Evolutionary conservation across 2,113 vertebrate species (phyloP).

Genomic region (Tachycineta bicolor): DNA sequence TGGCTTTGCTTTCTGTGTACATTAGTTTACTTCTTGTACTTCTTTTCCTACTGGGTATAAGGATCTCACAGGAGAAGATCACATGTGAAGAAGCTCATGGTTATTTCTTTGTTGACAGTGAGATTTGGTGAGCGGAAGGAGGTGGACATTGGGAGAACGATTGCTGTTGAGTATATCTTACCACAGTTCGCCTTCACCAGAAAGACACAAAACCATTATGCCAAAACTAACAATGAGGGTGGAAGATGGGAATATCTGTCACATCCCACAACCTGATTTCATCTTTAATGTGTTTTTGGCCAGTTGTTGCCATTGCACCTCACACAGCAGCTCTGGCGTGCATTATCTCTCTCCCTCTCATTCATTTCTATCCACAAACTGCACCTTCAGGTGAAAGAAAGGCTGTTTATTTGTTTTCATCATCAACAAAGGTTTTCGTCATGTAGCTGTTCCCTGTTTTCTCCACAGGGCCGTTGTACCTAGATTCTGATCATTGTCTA

Average conservation of each 20-base stretch:
- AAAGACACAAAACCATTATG: neutral
- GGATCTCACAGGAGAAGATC: neutral
- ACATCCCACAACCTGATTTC: neutral
- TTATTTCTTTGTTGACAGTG: neutral
- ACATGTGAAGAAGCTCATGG: neutral
- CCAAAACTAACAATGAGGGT: neutral
- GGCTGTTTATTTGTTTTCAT: neutral
- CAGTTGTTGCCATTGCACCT: neutral
- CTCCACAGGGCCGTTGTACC: neutral
- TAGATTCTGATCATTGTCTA: neutral
- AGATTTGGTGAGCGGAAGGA: neutral
- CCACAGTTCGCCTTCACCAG: neutral
- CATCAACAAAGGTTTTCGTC: neutral
- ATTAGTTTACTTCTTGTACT: neutral
- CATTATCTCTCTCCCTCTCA: neutral
- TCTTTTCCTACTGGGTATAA: neutral
- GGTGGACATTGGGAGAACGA: fast-evolving
- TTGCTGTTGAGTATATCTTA: neutral
- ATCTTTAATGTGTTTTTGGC: neutral
- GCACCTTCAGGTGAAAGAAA: neutral
- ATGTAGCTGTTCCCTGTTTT: neutral
- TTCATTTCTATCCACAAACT: neutral
- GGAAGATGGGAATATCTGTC: neutral
- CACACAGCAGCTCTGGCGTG: neutral
- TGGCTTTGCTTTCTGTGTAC: neutral